A percentile compares a stretch with the other conserved stretches of the same genome.
Evolutionary conservation across 2,113 vertebrate genomes (phyloP).

Genomic region (Charina bottae): DNA sequence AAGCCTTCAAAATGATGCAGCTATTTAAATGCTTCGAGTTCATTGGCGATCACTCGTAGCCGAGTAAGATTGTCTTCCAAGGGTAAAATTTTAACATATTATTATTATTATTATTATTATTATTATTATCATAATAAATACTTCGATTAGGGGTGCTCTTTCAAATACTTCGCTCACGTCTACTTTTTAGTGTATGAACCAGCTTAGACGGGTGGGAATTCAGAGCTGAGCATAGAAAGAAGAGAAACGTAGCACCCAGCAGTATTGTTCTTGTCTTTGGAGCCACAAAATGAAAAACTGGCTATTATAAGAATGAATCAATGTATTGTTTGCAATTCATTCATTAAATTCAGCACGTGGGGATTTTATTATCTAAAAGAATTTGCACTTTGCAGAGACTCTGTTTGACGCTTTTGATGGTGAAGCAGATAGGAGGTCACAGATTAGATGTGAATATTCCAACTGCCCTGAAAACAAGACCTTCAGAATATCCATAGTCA

Average conservation of each 20-base stretch:
- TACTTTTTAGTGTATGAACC: not conserved
- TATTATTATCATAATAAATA: no score
- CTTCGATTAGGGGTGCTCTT: no score
- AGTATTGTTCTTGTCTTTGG: not conserved
- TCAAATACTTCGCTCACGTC: no score
- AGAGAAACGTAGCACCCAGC: not conserved
- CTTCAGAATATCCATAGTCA: no score
- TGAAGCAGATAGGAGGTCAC: not conserved
- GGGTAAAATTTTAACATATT: no score
- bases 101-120: no score
- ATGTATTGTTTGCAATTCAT: not conserved
- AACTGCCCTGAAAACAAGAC: no score
- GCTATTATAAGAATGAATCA: not conserved
- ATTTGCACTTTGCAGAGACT: not conserved
- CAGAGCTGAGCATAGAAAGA: not conserved
- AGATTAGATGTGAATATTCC: no score
- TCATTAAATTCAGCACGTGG: not conserved
- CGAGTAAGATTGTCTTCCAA: no score
- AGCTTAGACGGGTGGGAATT: not conserved
- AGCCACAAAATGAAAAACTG: not conserved
- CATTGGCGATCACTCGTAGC: no score
- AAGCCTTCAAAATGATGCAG: no score
- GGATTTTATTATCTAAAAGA: not conserved
- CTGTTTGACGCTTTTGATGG: not conserved
- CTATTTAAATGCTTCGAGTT: no score